Evolutionary conservation across 1,140 invertebrate species (phyloP).

Genomic region (Drosophila serrata): DNA sequence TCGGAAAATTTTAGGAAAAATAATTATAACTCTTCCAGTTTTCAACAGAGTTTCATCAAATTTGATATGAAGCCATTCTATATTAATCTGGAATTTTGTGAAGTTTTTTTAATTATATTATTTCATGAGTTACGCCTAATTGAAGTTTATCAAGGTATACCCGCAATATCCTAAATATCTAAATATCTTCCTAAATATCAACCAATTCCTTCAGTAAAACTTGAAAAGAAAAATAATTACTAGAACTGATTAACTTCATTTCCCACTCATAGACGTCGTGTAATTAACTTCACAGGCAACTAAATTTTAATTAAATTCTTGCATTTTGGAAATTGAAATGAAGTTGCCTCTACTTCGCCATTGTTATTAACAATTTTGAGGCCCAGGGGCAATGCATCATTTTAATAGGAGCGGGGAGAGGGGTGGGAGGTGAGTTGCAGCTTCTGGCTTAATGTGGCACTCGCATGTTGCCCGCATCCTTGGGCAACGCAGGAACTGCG

Average conservation of each 20-base stretch:
- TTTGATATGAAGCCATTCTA: too few species aligned
- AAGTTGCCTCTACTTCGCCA: constrained; percentile 1
- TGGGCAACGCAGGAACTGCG: constrained; percentile 53
- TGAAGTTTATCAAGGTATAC: too few species aligned
- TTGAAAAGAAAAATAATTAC: not conserved
- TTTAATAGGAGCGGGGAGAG: constrained; percentile 24
- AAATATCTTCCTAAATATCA: not conserved
- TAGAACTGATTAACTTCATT: not conserved
- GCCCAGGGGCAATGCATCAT: constrained; percentile 44
- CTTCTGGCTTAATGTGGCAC: constrained; percentile 33
- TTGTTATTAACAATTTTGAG: constrained; percentile 22
- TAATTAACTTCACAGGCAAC: constrained; percentile 3
- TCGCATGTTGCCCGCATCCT: constrained; percentile 38
- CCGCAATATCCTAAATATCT: too few species aligned
- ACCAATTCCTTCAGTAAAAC: not conserved
- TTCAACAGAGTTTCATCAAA: too few species aligned
- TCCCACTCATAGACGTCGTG: not conserved
- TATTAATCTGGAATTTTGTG: too few species aligned
- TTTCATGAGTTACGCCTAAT: too few species aligned
- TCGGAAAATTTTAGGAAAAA: too few species aligned
- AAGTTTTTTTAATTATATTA: too few species aligned
- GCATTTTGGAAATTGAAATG: constrained; percentile 31
- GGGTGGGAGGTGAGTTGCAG: constrained; percentile 30
- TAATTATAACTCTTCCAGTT: too few species aligned
- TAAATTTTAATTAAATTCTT: constrained; percentile 38